Evolutionary conservation across 1,140 invertebrate species (phyloP).

Genomic region (Himalopsyche phryganea): DNA sequence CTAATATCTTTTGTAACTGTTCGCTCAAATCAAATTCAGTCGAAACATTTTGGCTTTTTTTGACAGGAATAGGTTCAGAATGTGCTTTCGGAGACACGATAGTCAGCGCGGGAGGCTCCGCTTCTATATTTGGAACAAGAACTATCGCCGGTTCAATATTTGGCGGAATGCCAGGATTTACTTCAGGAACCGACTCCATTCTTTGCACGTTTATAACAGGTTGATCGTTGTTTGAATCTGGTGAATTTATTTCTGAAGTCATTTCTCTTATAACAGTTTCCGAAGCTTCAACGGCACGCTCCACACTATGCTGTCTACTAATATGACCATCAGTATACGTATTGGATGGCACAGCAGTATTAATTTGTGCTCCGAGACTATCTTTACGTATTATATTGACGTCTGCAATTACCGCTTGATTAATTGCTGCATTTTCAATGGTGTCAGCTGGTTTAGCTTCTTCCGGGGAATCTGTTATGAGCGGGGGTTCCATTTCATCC

Average conservation of each 20-base stretch:
- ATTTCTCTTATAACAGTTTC: conserved; percentile 33
- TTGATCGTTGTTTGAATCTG: not conserved
- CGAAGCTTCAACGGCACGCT: conserved; percentile 28
- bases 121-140: conserved; percentile 14
- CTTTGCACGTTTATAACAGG: not conserved
- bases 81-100: conserved; percentile 6
- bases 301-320: conserved; percentile 28
- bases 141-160: not conserved
- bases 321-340: conserved; percentile 9
- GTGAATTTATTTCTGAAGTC: conserved; percentile 11
- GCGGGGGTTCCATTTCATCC: conserved; percentile 50
- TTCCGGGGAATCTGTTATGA: conserved; percentile 46
- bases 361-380: not conserved
- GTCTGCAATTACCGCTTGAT: not conserved
- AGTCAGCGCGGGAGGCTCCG: conserved; percentile 8
- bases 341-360: conserved; percentile 3
- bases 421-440: not conserved
- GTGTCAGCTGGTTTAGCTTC: conserved; percentile 6
- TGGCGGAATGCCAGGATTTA: not conserved
- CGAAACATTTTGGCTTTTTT: conserved; percentile 51
- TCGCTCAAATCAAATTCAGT: conserved; percentile 52
- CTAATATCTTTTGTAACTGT: conserved; percentile 51
- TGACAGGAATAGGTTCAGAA: conserved; percentile 36
- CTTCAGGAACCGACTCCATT: not conserved
- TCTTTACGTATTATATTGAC: not conserved